Evolutionary conservation across 2,888 invertebrate genomes (phyloP).

Genomic region (Athalia cordata): DNA sequence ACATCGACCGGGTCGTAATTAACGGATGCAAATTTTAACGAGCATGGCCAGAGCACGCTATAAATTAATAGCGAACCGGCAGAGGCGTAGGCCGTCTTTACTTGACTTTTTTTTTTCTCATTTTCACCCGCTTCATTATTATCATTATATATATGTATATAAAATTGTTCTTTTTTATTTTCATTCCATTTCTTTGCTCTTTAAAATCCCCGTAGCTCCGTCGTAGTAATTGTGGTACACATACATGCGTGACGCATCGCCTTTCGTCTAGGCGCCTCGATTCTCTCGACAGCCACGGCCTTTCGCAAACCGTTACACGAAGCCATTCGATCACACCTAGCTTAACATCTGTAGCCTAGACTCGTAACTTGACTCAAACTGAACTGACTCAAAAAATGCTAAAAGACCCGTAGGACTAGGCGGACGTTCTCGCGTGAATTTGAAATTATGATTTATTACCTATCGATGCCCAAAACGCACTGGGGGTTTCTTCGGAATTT

Average conservation of each 20-base stretch:
- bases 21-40: slow-evolving; percentile 42
- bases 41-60: slow-evolving; percentile 19
- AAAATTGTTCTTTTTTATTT: not conserved
- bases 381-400: not conserved
- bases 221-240: too few species aligned
- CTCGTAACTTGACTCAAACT: slow-evolving; percentile 14
- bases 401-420: not conserved
- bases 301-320: slow-evolving; percentile 43
- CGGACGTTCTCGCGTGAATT: not conserved
- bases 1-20: slow-evolving; percentile 34
- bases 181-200: slow-evolving; percentile 22
- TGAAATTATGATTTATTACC: too few species aligned
- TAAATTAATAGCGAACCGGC: slow-evolving; percentile 22
- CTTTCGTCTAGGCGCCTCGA: slow-evolving; percentile 40
- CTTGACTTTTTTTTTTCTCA: not conserved
- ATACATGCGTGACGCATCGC: slow-evolving; percentile 1
- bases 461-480: too few species aligned
- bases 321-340: slow-evolving; percentile 29
- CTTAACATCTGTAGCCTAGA: not conserved
- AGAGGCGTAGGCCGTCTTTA: slow-evolving; percentile 9
- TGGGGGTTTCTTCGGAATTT: too few species aligned
- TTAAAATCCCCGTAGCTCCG: not conserved
- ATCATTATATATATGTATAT: too few species aligned
- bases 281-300: slow-evolving; percentile 17
- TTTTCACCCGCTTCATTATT: not conserved